A percentile compares a stretch with the other conserved stretches of the same genome.
phyloP scores from a whole-genome alignment of 2,888 invertebrate species.

The Sericinus montela region DNA sequence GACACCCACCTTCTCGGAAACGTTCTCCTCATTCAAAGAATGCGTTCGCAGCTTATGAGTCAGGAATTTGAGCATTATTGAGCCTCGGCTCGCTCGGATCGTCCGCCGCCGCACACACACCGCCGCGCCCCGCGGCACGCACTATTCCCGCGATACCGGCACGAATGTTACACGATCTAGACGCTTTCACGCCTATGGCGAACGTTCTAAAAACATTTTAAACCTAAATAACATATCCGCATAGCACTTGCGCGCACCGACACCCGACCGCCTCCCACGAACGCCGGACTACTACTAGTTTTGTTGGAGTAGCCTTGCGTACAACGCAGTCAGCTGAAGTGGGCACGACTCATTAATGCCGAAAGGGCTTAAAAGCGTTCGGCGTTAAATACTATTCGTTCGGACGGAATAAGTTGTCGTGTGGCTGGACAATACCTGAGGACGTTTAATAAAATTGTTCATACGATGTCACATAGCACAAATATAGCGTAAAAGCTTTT shows the following conservation, averaged over 20 bases:
- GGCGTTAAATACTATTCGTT: constrained; percentile 45
- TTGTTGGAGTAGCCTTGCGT: constrained; percentile 70
- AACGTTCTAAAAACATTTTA: constrained; percentile 61
- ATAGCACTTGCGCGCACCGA: constrained; percentile 41
- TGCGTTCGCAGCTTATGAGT: constrained; percentile 92
- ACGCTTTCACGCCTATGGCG: constrained; percentile 51
- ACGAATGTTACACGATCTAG: constrained; percentile 30
- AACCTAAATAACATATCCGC: constrained; percentile 60
- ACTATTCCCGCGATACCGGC: constrained; percentile 23
- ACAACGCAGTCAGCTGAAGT: constrained; percentile 79
- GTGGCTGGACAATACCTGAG: constrained; percentile 22
- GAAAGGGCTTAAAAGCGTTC: constrained; percentile 56
- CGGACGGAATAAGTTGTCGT: constrained; percentile 24
- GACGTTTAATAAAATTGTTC: constrained; percentile 26
- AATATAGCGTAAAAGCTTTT: constrained; percentile 53
- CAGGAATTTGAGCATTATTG: constrained; percentile 92
- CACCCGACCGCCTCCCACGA: constrained; percentile 48
- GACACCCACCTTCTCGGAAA: constrained; percentile 85
- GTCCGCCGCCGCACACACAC: constrained; percentile 46
- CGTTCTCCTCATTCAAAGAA: constrained; percentile 90
- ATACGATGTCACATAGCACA: constrained; percentile 35
- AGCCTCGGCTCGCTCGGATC: constrained; percentile 64
- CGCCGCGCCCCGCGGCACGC: constrained; percentile 31
- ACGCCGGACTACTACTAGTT: constrained; percentile 69
- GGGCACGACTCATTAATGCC: constrained; percentile 63